phyloP scores from a whole-genome alignment of 2,113 vertebrate genomes.

The Gymnorhina tibicen region DNA sequence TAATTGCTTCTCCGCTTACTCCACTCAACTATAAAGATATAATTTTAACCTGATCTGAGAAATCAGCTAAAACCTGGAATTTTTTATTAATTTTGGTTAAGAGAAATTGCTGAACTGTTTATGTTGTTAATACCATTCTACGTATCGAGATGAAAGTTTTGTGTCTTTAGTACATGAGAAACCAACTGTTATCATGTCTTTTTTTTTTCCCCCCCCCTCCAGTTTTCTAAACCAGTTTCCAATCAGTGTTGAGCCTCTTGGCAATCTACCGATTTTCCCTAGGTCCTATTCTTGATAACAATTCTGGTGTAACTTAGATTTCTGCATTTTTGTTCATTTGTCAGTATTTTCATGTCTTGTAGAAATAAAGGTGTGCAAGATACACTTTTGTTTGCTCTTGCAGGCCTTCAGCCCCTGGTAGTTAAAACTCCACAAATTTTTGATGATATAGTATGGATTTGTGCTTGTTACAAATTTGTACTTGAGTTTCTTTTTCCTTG shows the following conservation, averaged over 20 bases:
- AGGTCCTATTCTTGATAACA: neutral
- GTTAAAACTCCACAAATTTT: neutral
- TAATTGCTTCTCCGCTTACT: slow-evolving; percentile 1
- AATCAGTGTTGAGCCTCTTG: neutral
- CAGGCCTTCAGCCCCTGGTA: neutral
- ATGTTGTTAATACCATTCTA: neutral
- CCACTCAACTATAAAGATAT: neutral
- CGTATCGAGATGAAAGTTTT: fast-evolving
- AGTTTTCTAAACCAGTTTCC: neutral
- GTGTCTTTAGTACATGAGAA: neutral
- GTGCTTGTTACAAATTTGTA: neutral
- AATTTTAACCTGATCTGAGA: neutral
- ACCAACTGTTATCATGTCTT: fast-evolving
- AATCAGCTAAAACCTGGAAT: neutral
- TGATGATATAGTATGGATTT: neutral
- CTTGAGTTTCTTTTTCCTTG: neutral
- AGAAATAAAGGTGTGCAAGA: neutral
- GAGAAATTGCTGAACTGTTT: neutral
- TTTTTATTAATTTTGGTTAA: neutral
- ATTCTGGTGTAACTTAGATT: neutral
- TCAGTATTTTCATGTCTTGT: neutral
- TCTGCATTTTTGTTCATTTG: neutral
- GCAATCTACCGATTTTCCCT: neutral
- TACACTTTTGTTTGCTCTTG: neutral
- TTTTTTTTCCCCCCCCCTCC: neutral